These are phyloP conservation scores for Dreissena rostriformis DNA, from an alignment of 1,140 invertebrate genomes.

Conservation along the genomic window DNA sequence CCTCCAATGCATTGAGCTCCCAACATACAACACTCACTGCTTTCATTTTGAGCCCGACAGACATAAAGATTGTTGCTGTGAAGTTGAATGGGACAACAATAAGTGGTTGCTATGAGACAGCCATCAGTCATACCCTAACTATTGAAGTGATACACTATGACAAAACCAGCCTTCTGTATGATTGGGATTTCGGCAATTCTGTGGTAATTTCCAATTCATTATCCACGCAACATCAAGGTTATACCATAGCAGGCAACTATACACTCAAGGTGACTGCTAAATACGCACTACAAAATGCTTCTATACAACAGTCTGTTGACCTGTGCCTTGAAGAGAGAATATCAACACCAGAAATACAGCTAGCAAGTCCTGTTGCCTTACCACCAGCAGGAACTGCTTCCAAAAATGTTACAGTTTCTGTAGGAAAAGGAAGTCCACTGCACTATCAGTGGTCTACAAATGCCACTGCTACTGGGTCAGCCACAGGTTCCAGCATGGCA, in stretches of 20 bases:
- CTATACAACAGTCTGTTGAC: background rate
- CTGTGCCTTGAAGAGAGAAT: slow-evolving; percentile 49
- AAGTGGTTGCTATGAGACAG: slow-evolving; percentile 23
- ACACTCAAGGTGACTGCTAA: slow-evolving; percentile 44
- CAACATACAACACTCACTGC: slow-evolving; percentile 19
- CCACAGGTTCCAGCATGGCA: background rate
- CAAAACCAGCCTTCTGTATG: slow-evolving; percentile 25
- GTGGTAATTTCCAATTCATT: background rate
- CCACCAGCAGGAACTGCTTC: slow-evolving; percentile 4
- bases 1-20: slow-evolving; percentile 52
- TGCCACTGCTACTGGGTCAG: slow-evolving; percentile 8
- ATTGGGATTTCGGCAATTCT: slow-evolving; percentile 59
- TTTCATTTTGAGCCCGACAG: slow-evolving; percentile 50
- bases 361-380: slow-evolving; percentile 4
- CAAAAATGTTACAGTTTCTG: slow-evolving; percentile 5
- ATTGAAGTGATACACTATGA: slow-evolving; percentile 49
- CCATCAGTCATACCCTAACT: background rate
- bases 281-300: background rate
- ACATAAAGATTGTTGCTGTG: slow-evolving; percentile 39
- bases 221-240: slow-evolving; percentile 15
- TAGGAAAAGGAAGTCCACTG: slow-evolving; percentile 9
- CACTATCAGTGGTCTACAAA: slow-evolving; percentile 36
- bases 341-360: background rate
- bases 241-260: slow-evolving; percentile 40
- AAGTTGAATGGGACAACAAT: slow-evolving; percentile 26